Base-by-base conservation (phyloP, 2,797 vertebrate genomes). In the Tapirus indicus region DNA sequence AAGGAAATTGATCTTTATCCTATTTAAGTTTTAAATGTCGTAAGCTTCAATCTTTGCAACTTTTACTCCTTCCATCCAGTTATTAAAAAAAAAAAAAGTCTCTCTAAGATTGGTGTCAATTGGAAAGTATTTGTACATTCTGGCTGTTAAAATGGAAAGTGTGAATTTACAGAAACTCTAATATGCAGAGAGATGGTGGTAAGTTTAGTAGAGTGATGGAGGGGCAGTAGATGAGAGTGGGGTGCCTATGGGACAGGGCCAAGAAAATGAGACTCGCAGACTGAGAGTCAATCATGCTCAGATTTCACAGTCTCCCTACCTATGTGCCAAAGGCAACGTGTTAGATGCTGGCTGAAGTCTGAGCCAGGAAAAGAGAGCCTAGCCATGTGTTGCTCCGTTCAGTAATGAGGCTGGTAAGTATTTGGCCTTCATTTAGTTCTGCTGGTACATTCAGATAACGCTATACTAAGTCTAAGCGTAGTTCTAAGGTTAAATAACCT, bases 241-340 rank as follows among this genome's bases (percentile, higher is more conserved):
- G 97, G 87, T 96, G 58, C 85, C 77, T 93, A 35, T 83, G 89
- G 93, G 93, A 98, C 71, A 83, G 87, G 77, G 93, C 97, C 98
- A 98, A 97, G 94, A 98, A 98, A 98, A 98, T 88, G 97, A 97
- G 94, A 95, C 90, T 96, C 95, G 98, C 99, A 99, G 98, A 99
- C 85, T 98, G 98, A 99, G 98, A 98, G 99, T 98, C 98, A 98
- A 98, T 99, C 98, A 98, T 97, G 66, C 97, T 97, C 97, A 97
- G 94, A 97, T 98, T 98, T 98, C 98, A 98, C 97, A 97, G 98
- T 98, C 99, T 98, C 93, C 95, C 78, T 71, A 69, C 21, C 94
- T 96, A 88, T 95, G 97, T 97, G 98, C 98, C 98, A 99, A 98
- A 97, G 0, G 1, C 95, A 97, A 20, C 41, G 98, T 97, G 96